phyloP scores from a whole-genome alignment of 2,113 vertebrate species.

The Leptodactylus fuscus region DNA sequence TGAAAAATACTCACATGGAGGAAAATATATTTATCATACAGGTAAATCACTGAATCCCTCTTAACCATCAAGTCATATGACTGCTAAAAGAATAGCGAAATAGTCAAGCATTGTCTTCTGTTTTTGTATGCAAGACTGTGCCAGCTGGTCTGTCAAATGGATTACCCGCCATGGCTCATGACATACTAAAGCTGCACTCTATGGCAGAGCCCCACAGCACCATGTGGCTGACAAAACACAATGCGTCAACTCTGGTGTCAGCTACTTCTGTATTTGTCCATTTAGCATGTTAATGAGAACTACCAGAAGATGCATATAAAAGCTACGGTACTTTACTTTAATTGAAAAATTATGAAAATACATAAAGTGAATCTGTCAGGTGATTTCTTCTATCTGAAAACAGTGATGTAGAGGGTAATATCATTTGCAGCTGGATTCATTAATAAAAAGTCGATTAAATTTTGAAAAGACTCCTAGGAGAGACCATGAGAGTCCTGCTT shows the following conservation, averaged over 20 bases:
- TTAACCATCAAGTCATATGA: neutral
- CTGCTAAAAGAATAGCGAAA: neutral
- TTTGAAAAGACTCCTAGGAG: no score
- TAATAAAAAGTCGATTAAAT: no score
- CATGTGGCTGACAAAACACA: neutral
- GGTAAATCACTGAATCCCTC: neutral
- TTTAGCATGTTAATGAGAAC: neutral
- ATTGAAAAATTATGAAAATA: neutral
- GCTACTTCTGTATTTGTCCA: neutral
- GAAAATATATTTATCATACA: neutral
- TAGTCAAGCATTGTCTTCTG: neutral
- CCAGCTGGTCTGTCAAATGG: constrained; percentile 1
- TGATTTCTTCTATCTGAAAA: no score
- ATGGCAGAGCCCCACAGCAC: neutral
- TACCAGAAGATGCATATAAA: neutral
- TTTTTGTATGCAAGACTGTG: neutral
- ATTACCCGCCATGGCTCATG: neutral
- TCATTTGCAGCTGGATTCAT: no score
- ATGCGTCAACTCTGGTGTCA: neutral
- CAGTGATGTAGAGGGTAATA: no score
- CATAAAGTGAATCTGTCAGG: no score
- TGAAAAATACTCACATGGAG: no score
- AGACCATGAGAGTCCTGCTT: no score
- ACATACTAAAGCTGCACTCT: neutral
- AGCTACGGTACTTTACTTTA: neutral